Evolutionary conservation across 2,888 invertebrate species (phyloP).

Genomic region (Tinea trinotella): DNA sequence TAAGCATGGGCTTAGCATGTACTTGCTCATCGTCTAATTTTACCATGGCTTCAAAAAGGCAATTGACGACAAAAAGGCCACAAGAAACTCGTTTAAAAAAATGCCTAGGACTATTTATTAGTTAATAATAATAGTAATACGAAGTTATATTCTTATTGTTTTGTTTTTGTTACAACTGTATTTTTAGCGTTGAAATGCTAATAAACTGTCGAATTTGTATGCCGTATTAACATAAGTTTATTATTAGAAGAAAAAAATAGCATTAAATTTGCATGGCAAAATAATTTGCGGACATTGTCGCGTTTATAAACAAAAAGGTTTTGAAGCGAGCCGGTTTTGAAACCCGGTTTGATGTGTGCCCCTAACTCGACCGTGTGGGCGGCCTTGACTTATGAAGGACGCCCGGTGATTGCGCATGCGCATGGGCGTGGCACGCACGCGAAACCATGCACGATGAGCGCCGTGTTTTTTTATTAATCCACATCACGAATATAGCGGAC

Average conservation of each 20-base stretch:
- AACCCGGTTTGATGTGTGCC: slow-evolving; percentile 37
- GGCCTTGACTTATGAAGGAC: slow-evolving; percentile 63
- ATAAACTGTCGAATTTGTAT: neutral
- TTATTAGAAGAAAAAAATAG: neutral
- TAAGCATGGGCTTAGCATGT: too few relatives aligned
- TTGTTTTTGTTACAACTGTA: neutral
- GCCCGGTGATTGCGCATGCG: slow-evolving; percentile 32
- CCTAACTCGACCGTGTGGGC: slow-evolving; percentile 38
- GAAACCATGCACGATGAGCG: slow-evolving; percentile 1
- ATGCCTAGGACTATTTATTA: too few relatives aligned
- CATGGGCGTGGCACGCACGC: neutral
- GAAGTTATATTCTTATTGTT: neutral
- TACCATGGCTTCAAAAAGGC: too few relatives aligned
- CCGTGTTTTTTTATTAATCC: neutral
- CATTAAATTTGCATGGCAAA: neutral
- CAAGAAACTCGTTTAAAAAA: too few relatives aligned
- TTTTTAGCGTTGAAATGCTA: neutral
- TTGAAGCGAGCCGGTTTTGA: slow-evolving; percentile 24
- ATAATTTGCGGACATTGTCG: neutral
- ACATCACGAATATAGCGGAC: slow-evolving; percentile 13
- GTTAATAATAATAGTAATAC: too few relatives aligned
- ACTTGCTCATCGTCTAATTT: too few relatives aligned
- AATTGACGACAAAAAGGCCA: too few relatives aligned
- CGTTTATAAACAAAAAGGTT: slow-evolving; percentile 6
- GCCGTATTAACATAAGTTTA: neutral